Evolutionary conservation across 2,797 vertebrate genomes (phyloP).

Genomic region (Alcedo quadribrachys): DNA sequence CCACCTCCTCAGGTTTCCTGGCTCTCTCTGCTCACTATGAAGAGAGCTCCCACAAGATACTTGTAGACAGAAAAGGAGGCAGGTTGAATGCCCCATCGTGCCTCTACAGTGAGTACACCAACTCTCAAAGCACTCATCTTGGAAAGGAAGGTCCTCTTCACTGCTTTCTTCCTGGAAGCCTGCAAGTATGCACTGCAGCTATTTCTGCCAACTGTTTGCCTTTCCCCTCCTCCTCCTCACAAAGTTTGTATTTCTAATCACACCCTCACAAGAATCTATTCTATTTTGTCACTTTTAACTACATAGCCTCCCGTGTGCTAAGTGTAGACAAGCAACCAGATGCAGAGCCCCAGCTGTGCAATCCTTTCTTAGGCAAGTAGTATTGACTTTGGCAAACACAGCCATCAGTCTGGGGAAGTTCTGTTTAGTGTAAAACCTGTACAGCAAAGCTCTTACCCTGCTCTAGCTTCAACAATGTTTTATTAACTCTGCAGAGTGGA

Average conservation of each 20-base stretch:
- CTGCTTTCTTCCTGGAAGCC: constrained; percentile 12
- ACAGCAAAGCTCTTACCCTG: not conserved
- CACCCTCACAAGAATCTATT: constrained; percentile 50
- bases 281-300: constrained; percentile 52
- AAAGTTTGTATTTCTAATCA: constrained; percentile 62
- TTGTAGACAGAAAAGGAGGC: not conserved
- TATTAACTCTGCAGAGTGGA: not conserved
- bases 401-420: not conserved
- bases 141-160: not conserved
- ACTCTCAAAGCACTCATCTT: not conserved
- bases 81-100: not conserved
- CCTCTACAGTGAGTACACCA: not conserved
- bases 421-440: not conserved
- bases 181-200: constrained; percentile 46
- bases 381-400: constrained; percentile 40
- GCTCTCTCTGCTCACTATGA: not conserved
- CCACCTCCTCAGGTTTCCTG: not conserved
- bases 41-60: not conserved
- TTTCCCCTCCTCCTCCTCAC: constrained; percentile 30
- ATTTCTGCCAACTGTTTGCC: constrained; percentile 54
- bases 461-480: not conserved
- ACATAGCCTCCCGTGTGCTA: not conserved
- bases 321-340: constrained; percentile 15
- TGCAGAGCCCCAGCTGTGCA: constrained; percentile 9
- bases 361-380: not conserved